Evolutionary conservation across 2,797 vertebrate genomes (phyloP), one percentile per base, ranked within the genome.

Genomic region (Aphelocoma californica): DNA sequence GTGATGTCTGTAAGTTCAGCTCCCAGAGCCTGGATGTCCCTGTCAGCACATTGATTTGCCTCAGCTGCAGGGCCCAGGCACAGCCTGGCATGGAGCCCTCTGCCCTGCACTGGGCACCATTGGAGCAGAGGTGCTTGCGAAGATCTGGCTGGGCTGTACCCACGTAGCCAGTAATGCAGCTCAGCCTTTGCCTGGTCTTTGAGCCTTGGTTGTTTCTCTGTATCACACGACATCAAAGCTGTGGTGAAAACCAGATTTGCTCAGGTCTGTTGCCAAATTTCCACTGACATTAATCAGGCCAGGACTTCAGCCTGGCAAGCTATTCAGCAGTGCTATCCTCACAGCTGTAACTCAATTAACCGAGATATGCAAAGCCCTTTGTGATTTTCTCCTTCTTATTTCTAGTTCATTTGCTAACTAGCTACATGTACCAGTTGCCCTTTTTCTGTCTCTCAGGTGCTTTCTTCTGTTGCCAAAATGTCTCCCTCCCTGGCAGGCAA

Each of bases 361-460:
- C 64, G 77, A 44, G 50, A 61, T 74, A 67, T 7, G 9, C 18
- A 84, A 74, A 86, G 12, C 14, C 9, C 50, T 79, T 57, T 48
- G 31, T 88, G 45, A 72, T 83, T 84, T 93, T 77, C 15, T 51
- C 57, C 28, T 73, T 62, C 12, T 3, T 18, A 7, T 74, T 92
- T 54, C 58, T 86, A 74, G 62, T 71, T 93, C 23, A 81, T 65
- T 61, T 95, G 78, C 53, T 88, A 88, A 82, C 65, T 25, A 73
- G 73, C 64, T 48, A 36, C 10, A 10, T 7, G 7, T 62, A 86
- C 38, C 25, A 8, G 18, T 80, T 90, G 54, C 56, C 31, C 12
- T 26, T 93, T 95, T 77, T 47, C 67, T 77, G 34, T 91, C 78
- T 95, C 71, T 86, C 83, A 78, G 90, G 83, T 94, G 65, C 77